Base-by-base conservation (phyloP, 2,797 vertebrate species). In the Xenopus petersii region DNA sequence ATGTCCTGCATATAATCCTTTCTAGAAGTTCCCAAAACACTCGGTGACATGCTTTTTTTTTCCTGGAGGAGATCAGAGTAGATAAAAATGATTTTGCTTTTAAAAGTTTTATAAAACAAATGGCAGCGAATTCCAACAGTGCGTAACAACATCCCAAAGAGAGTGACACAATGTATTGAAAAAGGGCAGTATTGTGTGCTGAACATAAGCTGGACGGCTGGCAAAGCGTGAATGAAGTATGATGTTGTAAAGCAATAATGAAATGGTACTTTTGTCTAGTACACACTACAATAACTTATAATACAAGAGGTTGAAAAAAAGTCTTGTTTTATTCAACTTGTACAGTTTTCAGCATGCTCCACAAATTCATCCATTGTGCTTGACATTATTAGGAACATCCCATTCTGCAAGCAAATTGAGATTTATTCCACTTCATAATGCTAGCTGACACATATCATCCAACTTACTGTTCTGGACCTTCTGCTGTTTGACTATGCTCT, bases 1-100 rank as follows among this genome's bases (percentile, higher is more conserved):
- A 83, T 83, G 83, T 86, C 0, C 13, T 85, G 86, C 79, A 74
- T 89, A 82, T 92, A 91, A 91, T 90, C 87, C 86, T 82, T 84
- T 83, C 84, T 86, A 85, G 86, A 86, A 80, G 80, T 87, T 81
- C 75, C 70, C 73, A 77, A 76, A 82, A 84, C 80, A 81, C 74
- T 79, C 84, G 86, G 81, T 87, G 86, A 86, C 81, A 87, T 87
- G 54, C 16, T 56, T 56, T 56, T 17, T 30, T 86, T 84, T 82
- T 85, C 81, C 15, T n/a, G 70, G 62, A 66, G 51, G 46, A 74
- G 56, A 56, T 51, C 21, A 64, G 33, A 46, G 59, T 60, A 65
- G 46, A 79, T 60, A 70, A 70, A 65, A 64, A 70, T 60, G 17
- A 60, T 55, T 65, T 70, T 24, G 55, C 51, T 58, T 68, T 51